phyloP scores from a whole-genome alignment of 2,888 invertebrate genomes.

The Heliconius cydno region DNA sequence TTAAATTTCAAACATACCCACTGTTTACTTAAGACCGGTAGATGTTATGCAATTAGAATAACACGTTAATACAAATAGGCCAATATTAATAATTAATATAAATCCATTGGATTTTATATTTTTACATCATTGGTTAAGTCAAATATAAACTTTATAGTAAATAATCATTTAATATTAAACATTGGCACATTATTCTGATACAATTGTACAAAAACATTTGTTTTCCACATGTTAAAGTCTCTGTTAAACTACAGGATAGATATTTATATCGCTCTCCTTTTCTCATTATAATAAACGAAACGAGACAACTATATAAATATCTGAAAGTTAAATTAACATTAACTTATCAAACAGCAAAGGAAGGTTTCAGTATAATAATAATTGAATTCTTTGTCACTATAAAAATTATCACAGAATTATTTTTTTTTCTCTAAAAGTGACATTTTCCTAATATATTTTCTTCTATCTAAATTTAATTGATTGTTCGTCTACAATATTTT shows the following conservation, averaged over 20 bases:
- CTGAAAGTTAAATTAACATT: not conserved
- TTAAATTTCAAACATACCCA: not conserved
- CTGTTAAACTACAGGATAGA: not conserved
- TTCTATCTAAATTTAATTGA: conserved; percentile 41
- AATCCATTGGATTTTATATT: conserved; percentile 1
- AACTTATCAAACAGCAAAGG: not conserved
- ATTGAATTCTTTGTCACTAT: conserved; percentile 44
- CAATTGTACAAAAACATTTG: not conserved
- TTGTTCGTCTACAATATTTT: conserved; percentile 48
- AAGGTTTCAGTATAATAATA: conserved; percentile 21
- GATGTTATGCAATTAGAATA: not conserved
- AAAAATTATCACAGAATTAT: conserved; percentile 50
- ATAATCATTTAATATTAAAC: conserved; percentile 15
- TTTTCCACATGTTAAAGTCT: not conserved
- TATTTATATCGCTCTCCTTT: not conserved
- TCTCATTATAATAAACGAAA: not conserved
- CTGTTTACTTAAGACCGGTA: not conserved
- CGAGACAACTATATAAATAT: not conserved
- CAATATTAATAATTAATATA: conserved; percentile 2
- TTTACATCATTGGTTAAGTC: conserved; percentile 2
- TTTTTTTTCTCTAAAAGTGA: conserved; percentile 39
- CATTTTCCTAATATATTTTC: conserved; percentile 37
- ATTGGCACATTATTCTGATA: conserved; percentile 13
- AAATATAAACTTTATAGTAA: conserved; percentile 11
- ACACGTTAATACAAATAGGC: not conserved